Base-by-base conservation (phyloP, 1,140 invertebrate species). In the Lordiphosa clarofinis region DNA sequence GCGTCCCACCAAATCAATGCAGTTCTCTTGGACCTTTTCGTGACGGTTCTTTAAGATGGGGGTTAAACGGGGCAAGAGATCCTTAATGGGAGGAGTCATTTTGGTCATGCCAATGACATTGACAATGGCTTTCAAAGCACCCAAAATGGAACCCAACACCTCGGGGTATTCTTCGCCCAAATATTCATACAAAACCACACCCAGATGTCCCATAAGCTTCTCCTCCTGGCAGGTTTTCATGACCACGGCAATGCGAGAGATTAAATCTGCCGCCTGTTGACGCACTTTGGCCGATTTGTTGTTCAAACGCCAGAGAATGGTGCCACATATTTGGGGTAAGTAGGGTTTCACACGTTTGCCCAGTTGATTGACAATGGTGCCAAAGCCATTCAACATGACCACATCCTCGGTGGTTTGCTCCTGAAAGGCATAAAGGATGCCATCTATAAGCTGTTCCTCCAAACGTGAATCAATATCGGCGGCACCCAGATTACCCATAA, bases 101-200 rank as follows among this genome's bases (percentile, higher is more conserved):
- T 99, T 99, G 0, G 98, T 99, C 98, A 99, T 99, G 78, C 98
- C 98, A 89, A 99, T 99, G 3, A 99, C 99, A 90, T 99, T 99
- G 0, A 99, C 98, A 81, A 99, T 99, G 1, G 96, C 97, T 91
- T 99, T 99, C 0, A 99, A 90, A 1, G 98, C 99, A 1, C 98
- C 99, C 4, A 99, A 91, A 89, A 99, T 99, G 38, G 97, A 99
- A 52, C 99, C 99, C 54, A 99, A 89, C 19, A 99, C 99, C 91
- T 99, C 99, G 0, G 99, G 99, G 89, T 99, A 99, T 90, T 99
- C 98, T 91, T 99, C 99, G 69, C 99, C 99, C 63, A 99, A 91
- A 89, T 99, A 99, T 90, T 99, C 99, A 88, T 99, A 99, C 43
- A 99, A 90, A n/a, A 99, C 98, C 6, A 99, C 97, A 68, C 98